Evolutionary conservation across 2,797 vertebrate genomes (phyloP), one percentile per base, ranked within the genome.

Genomic region (Chaetodon trifasciatus): DNA sequence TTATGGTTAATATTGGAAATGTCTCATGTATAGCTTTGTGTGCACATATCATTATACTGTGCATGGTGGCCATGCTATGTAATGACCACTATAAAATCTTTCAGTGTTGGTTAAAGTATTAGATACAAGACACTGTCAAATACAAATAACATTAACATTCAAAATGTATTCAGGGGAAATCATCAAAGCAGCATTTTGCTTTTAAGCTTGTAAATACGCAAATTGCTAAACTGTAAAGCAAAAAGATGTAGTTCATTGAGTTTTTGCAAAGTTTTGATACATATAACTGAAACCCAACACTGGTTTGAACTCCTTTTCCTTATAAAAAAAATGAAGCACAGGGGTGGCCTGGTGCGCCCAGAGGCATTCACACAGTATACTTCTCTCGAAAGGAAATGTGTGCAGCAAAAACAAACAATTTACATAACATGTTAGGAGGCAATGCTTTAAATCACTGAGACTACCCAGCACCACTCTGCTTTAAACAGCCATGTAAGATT

Each of bases 331-430:
- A n/a, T 52, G 6, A 58, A 65, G 60, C 58, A 53, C 44, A 9
- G 1, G 7, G 44, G 44, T 58, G 49, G n/a, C 42, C 44, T 58
- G 24, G 7, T 79, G 57, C 50, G 52, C 74, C 44, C 21, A 3
- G 23, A 68, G 52, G 68, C 52, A 8, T 74, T 46, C 21, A 12
- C 24, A 46, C 47, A 47, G 10, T 32, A 5, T 64, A 62, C 74
- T 66, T 73, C 39, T 61, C 5, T 69, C 52, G 40, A 35, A 57
- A 28, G n/a, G 15, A 55, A 23, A n/a, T 24, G 8, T 42, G n/a
- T 44, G 63, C 24, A 73, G 50, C 11, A 69, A 49, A 72, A 65
- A 72, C 17, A 69, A 21, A 10, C 28, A 39, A n/a, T 66, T 77
- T 46, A 52, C 44, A 40, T 8, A 17, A 35, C 17, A 28, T 64